Conservation (phyloP, 2,888 invertebrate species). For the Nowickia ferox region DNA sequence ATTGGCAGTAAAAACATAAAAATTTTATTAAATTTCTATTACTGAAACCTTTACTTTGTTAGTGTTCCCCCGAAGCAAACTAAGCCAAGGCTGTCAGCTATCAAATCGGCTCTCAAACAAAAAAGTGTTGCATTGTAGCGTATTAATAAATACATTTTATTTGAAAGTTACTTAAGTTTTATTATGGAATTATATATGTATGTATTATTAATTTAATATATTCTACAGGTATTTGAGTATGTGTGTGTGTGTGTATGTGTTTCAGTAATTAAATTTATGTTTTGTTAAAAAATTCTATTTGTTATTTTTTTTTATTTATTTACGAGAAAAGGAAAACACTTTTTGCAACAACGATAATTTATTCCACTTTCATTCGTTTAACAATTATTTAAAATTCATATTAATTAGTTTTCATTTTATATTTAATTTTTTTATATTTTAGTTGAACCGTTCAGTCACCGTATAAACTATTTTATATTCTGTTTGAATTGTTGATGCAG, state of each 20-base stretch:
- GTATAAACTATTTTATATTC: constrained; percentile 7
- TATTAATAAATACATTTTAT: too few species aligned
- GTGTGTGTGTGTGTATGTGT: not conserved
- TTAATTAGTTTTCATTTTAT: constrained; percentile 25
- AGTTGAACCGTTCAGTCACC: not conserved
- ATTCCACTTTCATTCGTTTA: constrained; percentile 17
- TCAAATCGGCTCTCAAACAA: too few species aligned
- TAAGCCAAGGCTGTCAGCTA: too few species aligned
- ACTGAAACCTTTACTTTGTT: too few species aligned
- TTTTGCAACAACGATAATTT: not conserved
- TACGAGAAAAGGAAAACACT: not conserved
- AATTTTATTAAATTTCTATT: too few species aligned
- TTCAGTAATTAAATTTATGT: not conserved
- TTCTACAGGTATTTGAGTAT: too few species aligned
- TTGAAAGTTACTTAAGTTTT: too few species aligned
- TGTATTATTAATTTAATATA: too few species aligned
- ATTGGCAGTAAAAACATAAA: too few species aligned
- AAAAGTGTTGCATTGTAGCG: too few species aligned
- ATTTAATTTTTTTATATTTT: not conserved
- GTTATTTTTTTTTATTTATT: not conserved
- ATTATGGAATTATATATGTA: too few species aligned
- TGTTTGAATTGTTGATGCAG: not conserved
- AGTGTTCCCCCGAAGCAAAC: too few species aligned
- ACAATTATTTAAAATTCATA: constrained; percentile 22
- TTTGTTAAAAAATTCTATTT: not conserved